phyloP scores from a whole-genome alignment of 2,797 vertebrate species.

The Sebastes flavidus region DNA sequence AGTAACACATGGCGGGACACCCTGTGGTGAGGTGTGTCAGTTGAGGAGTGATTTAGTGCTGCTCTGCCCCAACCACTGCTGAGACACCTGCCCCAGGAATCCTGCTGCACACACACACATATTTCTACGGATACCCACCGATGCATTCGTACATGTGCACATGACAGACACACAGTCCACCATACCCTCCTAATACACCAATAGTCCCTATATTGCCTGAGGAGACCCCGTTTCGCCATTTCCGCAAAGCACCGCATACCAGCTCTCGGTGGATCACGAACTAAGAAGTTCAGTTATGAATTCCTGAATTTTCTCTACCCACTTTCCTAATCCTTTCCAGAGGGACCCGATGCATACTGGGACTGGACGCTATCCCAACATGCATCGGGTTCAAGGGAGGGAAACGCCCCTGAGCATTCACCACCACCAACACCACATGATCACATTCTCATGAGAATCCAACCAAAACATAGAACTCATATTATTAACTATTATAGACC shows the following conservation, averaged over 20 bases:
- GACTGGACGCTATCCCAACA: slow-evolving; percentile 10
- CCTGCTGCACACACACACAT: slow-evolving; percentile 47
- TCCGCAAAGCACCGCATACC: slow-evolving; percentile 11
- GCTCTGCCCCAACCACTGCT: slow-evolving; percentile 74
- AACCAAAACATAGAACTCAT: background rate
- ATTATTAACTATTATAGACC: background rate
- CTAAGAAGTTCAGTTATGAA: slow-evolving; percentile 32
- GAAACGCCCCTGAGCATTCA: slow-evolving; percentile 12
- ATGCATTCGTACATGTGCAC: slow-evolving; percentile 14
- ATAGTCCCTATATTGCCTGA: slow-evolving; percentile 12
- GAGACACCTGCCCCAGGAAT: slow-evolving; percentile 84
- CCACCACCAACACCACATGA: background rate
- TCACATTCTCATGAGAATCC: background rate
- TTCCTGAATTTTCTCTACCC: slow-evolving; percentile 24
- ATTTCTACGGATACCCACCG: slow-evolving; percentile 16
- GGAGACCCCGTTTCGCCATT: slow-evolving; percentile 27
- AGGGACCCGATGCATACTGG: background rate
- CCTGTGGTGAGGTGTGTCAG: slow-evolving; percentile 79
- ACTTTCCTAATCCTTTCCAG: slow-evolving; percentile 40
- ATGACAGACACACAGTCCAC: slow-evolving; percentile 37
- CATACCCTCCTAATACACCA: slow-evolving; percentile 10
- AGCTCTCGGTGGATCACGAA: slow-evolving; percentile 25
- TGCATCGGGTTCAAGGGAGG: slow-evolving; percentile 1
- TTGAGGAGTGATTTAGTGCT: slow-evolving; percentile 82
- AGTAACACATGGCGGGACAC: slow-evolving; percentile 84